phyloP scores from a whole-genome alignment of 2,113 vertebrate genomes.

The Tragelaphus scriptus region DNA sequence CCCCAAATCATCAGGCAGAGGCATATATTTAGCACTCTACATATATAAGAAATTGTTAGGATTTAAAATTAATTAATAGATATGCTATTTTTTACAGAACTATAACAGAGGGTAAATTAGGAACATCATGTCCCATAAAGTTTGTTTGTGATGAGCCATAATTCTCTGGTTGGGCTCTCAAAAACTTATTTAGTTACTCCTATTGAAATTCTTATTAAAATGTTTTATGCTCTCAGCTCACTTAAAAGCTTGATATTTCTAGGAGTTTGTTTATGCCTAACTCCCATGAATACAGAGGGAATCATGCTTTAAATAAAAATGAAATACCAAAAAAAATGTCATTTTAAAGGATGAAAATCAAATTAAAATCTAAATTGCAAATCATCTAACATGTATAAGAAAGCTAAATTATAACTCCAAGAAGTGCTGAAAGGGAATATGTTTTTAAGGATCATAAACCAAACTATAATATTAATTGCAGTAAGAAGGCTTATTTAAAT shows the following conservation, averaged over 20 bases:
- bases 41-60: not conserved
- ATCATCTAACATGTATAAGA: slow-evolving; percentile 55
- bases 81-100: slow-evolving; percentile 26
- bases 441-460: slow-evolving; percentile 68
- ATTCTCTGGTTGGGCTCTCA: slow-evolving; percentile 43
- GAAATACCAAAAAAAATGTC: slow-evolving; percentile 68
- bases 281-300: slow-evolving; percentile 41
- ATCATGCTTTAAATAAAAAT: slow-evolving; percentile 68
- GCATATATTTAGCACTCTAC: not conserved
- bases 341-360: slow-evolving; percentile 70
- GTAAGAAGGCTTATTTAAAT: slow-evolving; percentile 65
- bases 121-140: slow-evolving; percentile 22
- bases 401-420: slow-evolving; percentile 61
- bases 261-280: slow-evolving; percentile 53
- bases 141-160: slow-evolving; percentile 50
- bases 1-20: not conserved
- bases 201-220: slow-evolving; percentile 57
- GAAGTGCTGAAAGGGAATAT: slow-evolving; percentile 51
- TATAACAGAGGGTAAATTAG: slow-evolving; percentile 37
- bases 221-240: slow-evolving; percentile 55
- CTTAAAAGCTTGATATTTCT: slow-evolving; percentile 65
- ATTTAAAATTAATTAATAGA: slow-evolving; percentile 34
- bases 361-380: slow-evolving; percentile 76
- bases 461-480: slow-evolving; percentile 68
- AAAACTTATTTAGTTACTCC: slow-evolving; percentile 64